These are phyloP conservation scores for Chloebia gouldiae DNA, from an alignment of 2,113 vertebrate species.

Conservation along the genomic window DNA sequence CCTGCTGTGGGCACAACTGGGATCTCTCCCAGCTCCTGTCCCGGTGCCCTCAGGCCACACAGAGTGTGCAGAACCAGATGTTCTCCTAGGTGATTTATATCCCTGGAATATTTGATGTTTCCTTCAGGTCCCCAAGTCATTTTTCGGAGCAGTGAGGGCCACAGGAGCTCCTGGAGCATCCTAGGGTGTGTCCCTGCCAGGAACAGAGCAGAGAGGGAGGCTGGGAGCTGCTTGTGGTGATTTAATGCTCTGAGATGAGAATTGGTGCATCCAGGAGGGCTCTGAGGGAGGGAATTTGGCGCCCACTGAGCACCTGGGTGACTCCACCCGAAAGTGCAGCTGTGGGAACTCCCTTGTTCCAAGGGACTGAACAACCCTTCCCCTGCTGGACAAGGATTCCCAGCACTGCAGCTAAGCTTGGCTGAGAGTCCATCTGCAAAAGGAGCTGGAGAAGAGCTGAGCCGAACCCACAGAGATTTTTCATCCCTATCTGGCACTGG, in stretches of 20 bases:
- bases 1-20: background rate
- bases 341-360: background rate
- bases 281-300: background rate
- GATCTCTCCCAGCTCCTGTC: slow-evolving; percentile 28
- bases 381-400: background rate
- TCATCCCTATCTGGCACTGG: background rate
- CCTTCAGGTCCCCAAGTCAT: slow-evolving; percentile 47
- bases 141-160: background rate
- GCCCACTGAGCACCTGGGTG: background rate
- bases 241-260: background rate
- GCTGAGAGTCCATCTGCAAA: background rate
- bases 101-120: slow-evolving; percentile 65
- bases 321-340: background rate
- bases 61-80: slow-evolving; percentile 63
- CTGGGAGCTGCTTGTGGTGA: background rate
- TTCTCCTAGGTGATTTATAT: slow-evolving; percentile 66
- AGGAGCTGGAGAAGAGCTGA: background rate
- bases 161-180: background rate
- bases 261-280: background rate
- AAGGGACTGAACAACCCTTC: background rate
- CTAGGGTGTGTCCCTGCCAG: background rate
- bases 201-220: background rate
- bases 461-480: background rate
- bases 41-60: background rate
- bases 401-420: background rate